A percentile compares a stretch with the other conserved stretches of the same genome.
Evolutionary conservation across 2,113 vertebrate genomes (phyloP).

Genomic region (Cichladusa arquata): DNA sequence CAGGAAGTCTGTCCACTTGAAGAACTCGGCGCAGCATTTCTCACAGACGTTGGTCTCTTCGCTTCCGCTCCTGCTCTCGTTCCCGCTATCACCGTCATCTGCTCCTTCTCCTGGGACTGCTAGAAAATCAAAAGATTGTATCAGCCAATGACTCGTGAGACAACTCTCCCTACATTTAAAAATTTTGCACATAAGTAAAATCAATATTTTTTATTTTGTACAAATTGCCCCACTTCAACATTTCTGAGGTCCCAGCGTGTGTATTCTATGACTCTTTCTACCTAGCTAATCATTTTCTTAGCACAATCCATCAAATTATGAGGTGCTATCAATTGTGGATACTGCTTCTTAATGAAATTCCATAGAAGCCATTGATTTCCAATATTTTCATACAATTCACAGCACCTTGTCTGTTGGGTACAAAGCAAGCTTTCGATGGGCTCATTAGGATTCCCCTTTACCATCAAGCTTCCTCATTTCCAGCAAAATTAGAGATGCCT

Average conservation of each 20-base stretch:
- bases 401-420: slow-evolving; percentile 91
- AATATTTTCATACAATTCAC: slow-evolving; percentile 98
- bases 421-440: slow-evolving; percentile 93
- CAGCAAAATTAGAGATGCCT: slow-evolving; percentile 92
- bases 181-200: slow-evolving; percentile 88
- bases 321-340: slow-evolving; percentile 97
- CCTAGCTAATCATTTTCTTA: slow-evolving; percentile 98
- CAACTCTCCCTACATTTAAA: slow-evolving; percentile 79
- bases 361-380: slow-evolving; percentile 98
- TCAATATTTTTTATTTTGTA: slow-evolving; percentile 92
- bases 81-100: slow-evolving; percentile 91
- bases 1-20: slow-evolving; percentile 95
- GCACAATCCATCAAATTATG: slow-evolving; percentile 99
- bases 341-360: slow-evolving; percentile 99
- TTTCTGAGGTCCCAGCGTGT: slow-evolving; percentile 80
- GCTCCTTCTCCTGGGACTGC: slow-evolving; percentile 85
- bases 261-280: slow-evolving; percentile 83
- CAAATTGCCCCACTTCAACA: slow-evolving; percentile 92
- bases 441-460: slow-evolving; percentile 96
- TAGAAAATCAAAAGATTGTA: slow-evolving; percentile 80
- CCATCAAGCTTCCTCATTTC: slow-evolving; percentile 90
- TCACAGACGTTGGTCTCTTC: slow-evolving; percentile 94
- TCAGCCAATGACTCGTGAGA: slow-evolving; percentile 78
- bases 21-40: slow-evolving; percentile 97
- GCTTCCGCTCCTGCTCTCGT: slow-evolving; percentile 91